Evolutionary conservation across 2,797 vertebrate species (phyloP), one percentile per base, ranked within the genome.

Genomic region (Crocidura indochinensis): DNA sequence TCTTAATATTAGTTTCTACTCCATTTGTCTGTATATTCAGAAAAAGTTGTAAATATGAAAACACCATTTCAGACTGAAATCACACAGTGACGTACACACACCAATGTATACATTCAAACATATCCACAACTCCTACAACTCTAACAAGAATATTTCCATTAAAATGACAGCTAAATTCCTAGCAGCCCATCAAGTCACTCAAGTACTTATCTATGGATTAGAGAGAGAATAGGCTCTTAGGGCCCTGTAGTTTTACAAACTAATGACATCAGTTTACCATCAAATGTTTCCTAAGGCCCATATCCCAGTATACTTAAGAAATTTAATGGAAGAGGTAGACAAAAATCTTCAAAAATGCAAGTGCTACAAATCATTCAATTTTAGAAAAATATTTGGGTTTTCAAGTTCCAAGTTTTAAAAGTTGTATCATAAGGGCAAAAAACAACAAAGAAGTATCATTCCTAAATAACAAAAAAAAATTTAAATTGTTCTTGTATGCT

Each of bases 261-360:
- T 62, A 68, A 44, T 46, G 15, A 26, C 93, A 84, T 91, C 84
- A 94, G 78, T 73, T 92, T 82, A 78, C 74, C 31, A 64, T 19
- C 60, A 53, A 84, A n/a, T 0, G 0, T 84, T 90, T 88, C 73
- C 84, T 68, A 56, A 80, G n/a, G 29, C 69, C n/a, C 15, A 15
- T 73, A 88, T 88, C 75, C 67, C 69, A 87, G 47, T 62, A 60
- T 71, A 88, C 73, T 94, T 82, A 93, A 93, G 69, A 81, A 47
- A 56, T 19, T 64, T 31, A 71, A 79, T 84, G 68, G 84, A 71
- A 87, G 10, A 10, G 81, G 46, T 73, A 93, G 38, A 60, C 78
- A 88, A 51, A 78, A 60, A 17, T 76, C 60, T 78, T 88, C 88
- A 85, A 24, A 84, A 80, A 75, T 72, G 46, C 29, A 47, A 78